phyloP scores from a whole-genome alignment of 2,888 invertebrate species.

The Syrphus vitripennis region DNA sequence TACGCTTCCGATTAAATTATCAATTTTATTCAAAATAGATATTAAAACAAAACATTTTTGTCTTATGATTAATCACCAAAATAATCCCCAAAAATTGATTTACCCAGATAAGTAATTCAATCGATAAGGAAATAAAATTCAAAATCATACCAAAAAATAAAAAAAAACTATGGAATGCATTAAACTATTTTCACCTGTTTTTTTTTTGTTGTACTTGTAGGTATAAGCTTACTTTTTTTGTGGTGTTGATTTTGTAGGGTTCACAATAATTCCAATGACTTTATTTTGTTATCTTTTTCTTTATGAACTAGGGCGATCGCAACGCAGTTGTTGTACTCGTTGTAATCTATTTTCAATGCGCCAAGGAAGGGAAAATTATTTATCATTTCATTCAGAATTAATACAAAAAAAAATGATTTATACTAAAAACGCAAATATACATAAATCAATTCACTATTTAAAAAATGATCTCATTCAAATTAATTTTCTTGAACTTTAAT shows the following conservation, averaged over 20 bases:
- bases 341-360: conserved; percentile 43
- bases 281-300: conserved; percentile 39
- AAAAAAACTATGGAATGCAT: background rate
- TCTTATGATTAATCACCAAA: conserved; percentile 17
- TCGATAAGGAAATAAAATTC: background rate
- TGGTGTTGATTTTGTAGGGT: conserved; percentile 11
- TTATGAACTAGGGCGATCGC: conserved; percentile 41
- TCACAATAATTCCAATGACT: conserved; percentile 19
- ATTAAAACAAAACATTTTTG: background rate
- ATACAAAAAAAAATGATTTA: background rate
- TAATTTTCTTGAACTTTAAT: background rate
- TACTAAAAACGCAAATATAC: background rate
- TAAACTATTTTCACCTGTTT: conserved; percentile 39
- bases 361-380: background rate
- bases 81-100: background rate
- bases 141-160: background rate
- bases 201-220: background rate
- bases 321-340: conserved; percentile 27
- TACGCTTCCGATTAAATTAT: conserved; percentile 16
- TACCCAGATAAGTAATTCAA: background rate
- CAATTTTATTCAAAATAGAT: background rate
- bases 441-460: background rate
- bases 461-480: too few species aligned
- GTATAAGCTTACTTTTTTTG: background rate
- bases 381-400: conserved; percentile 23